A percentile compares a stretch with the other conserved stretches of the same genome.
Evolutionary conservation across 2,888 invertebrate species (phyloP).

Genomic region (Clistopyga incitator): DNA sequence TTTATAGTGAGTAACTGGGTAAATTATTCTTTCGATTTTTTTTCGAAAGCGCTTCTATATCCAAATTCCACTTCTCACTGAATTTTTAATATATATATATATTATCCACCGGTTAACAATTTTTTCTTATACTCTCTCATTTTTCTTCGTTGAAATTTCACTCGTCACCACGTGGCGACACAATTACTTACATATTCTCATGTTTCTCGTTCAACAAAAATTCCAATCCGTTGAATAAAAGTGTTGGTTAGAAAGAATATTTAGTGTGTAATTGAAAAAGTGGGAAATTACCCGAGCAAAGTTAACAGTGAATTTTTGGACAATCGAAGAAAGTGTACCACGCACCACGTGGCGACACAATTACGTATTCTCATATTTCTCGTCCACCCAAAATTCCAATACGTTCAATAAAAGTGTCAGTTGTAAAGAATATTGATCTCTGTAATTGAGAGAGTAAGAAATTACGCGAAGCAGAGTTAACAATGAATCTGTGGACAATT

Average conservation of each 20-base stretch:
- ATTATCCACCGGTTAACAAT: not conserved
- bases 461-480: not conserved
- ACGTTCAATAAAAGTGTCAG: not conserved
- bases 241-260: not conserved
- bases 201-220: not conserved
- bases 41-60: not conserved
- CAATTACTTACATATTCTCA: not conserved
- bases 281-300: not conserved
- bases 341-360: not conserved
- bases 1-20: constrained; percentile 54
- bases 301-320: not conserved
- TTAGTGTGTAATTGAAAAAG: not conserved
- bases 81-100: not conserved
- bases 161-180: not conserved
- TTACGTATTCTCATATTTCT: not conserved
- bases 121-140: not conserved
- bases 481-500: not conserved
- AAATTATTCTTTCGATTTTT: constrained; percentile 14
- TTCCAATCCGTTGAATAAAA: not conserved
- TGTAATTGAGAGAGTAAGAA: not conserved
- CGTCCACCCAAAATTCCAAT: not conserved
- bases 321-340: not conserved
- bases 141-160: not conserved
- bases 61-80: not conserved
- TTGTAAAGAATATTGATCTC: not conserved